A percentile compares a stretch with the other conserved stretches of the same genome.
phyloP scores from a whole-genome alignment of 2,888 invertebrate species.

The Hydriomena furcata region DNA sequence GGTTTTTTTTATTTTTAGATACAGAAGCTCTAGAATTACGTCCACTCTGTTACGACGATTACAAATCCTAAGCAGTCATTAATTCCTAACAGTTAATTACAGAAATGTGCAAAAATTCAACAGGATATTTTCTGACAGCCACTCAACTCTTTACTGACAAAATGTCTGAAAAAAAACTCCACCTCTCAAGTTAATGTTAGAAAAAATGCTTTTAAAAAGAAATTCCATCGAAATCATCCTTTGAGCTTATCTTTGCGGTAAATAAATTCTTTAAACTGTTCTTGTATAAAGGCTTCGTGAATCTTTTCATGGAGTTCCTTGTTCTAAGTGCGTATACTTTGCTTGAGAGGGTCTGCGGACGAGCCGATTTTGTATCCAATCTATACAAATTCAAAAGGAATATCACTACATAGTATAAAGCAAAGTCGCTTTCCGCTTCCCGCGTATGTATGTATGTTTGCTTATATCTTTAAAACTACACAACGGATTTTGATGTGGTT shows the following conservation, averaged over 20 bases:
- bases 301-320: conserved; percentile 33
- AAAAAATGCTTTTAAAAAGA: conserved; percentile 32
- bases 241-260: conserved; percentile 48
- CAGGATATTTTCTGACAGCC: not conserved
- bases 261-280: conserved; percentile 51
- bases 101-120: conserved; percentile 3
- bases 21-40: too few species aligned
- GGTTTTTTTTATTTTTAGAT: too few species aligned
- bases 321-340: conserved; percentile 24
- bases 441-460: too few species aligned
- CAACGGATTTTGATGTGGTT: too few species aligned
- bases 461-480: too few species aligned
- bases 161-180: conserved; percentile 11
- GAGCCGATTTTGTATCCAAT: not conserved
- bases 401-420: too few species aligned
- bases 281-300: conserved; percentile 28
- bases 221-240: conserved; percentile 33
- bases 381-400: too few species aligned
- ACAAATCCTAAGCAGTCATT: too few species aligned
- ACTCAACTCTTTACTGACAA: conserved; percentile 14
- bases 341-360: conserved; percentile 6
- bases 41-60: too few species aligned
- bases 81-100: too few species aligned
- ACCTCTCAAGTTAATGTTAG: conserved; percentile 9
- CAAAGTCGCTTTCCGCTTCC: too few species aligned